Evolutionary conservation across 2,888 invertebrate genomes (phyloP).

Genomic region (Trissolcus brochymenae): DNA sequence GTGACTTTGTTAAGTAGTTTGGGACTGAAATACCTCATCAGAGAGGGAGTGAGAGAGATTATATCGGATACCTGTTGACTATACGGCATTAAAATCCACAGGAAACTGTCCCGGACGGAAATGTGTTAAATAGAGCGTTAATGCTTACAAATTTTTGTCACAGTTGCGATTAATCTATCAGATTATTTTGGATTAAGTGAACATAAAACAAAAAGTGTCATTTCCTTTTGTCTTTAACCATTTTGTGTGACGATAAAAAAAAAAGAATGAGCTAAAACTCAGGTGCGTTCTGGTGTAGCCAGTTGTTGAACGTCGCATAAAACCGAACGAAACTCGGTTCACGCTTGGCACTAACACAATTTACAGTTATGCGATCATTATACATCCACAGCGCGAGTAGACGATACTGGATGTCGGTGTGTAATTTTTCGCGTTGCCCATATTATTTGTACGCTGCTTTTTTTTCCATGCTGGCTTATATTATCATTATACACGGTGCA

Average conservation of each 20-base stretch:
- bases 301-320: slow-evolving; percentile 16
- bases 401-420: slow-evolving; percentile 13
- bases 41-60: neutral
- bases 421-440: slow-evolving; percentile 35
- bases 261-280: neutral
- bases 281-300: slow-evolving; percentile 2
- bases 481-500: slow-evolving; percentile 47
- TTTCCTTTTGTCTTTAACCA: too few species aligned
- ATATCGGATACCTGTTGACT: slow-evolving; percentile 53
- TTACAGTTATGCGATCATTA: slow-evolving; percentile 52
- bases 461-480: slow-evolving; percentile 25
- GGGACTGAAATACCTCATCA: too few species aligned
- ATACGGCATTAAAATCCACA: slow-evolving; percentile 62
- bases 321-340: slow-evolving; percentile 17
- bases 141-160: slow-evolving; percentile 38
- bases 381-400: slow-evolving; percentile 22
- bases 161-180: slow-evolving; percentile 22
- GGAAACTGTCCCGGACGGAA: slow-evolving; percentile 69
- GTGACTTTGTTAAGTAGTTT: too few species aligned
- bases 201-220: neutral
- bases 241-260: neutral
- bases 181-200: slow-evolving; percentile 8
- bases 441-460: slow-evolving; percentile 20
- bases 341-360: slow-evolving; percentile 27
- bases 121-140: slow-evolving; percentile 68